Evolutionary conservation across 1,140 invertebrate genomes (phyloP), one percentile per base, ranked within the genome.

Genomic region (Psilanteris sp.): DNA sequence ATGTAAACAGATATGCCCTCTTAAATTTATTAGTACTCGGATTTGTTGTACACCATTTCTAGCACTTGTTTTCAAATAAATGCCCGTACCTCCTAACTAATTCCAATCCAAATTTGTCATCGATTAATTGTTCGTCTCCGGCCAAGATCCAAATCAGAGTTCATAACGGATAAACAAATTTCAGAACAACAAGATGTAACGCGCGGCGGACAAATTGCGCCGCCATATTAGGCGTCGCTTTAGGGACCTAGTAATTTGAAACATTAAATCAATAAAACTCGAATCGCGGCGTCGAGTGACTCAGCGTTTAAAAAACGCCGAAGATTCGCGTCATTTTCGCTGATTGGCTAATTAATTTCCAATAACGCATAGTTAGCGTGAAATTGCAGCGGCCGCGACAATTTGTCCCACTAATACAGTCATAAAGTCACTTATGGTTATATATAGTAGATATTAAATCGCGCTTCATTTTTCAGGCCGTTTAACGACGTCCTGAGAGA

Each of bases 381-480:
- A 50, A 50, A 52, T 64, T 4, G 13, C 7, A 52, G 26, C 59
- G 13, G 32, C 13, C 34, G 18, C 16, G 46, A 31, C 59, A 52
- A 64, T 64, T 64, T 64, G 59, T 64, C 46, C 26, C 44, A 26
- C 26, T 64, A 64, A 64, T 64, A 52, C 44, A 64, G 44, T 46
- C 9, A 43, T 52, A 64, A 57, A 29, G 6, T 6, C 39, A 31
- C 50, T 62, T 18, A 14, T 6, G 8, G 3, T 9, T 22, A 3
- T 0, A 18, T 14, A 20, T 4, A 3, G 26, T n/a, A n/a, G 36
- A 32, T 16, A 29, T 52, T 24, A 66, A 66, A 66, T 66, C 54
- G 48, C 48, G 9, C 6, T 20, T 22, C 36, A 66, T 66, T 43
- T 66, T 66, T 66, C 34, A 31, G 8, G 15, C 14, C 24, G 16